Percentiles rank a stretch among this genome's conserved stretches.
These are phyloP conservation scores for Cotesia typhae DNA, from an alignment of 1,140 invertebrate genomes.

Conservation along the genomic window DNA sequence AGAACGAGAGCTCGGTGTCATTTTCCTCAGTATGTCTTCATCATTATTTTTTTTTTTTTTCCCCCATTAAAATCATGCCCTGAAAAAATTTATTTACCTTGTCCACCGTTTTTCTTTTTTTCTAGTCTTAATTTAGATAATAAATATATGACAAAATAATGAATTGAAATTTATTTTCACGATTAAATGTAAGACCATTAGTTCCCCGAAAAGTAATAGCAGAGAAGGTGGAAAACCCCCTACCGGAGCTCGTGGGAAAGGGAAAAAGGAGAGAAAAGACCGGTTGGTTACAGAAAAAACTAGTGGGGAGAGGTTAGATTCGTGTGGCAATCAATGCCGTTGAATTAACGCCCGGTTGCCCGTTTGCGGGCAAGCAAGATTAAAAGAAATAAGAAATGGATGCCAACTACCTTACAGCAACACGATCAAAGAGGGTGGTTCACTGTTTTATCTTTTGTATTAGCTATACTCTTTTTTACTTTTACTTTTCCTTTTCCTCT, in stretches of 20 bases:
- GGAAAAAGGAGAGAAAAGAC: conserved; percentile 10
- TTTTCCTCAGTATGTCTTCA: not conserved
- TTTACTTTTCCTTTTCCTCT: conserved; percentile 5
- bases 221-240: not conserved
- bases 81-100: not conserved
- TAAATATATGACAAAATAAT: too few species aligned
- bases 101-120: too few species aligned
- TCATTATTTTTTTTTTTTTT: conserved; percentile 3
- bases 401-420: conserved; percentile 52
- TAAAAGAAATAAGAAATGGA: conserved; percentile 66
- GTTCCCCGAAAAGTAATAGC: not conserved
- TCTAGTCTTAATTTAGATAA: too few species aligned
- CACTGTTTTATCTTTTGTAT: conserved; percentile 6
- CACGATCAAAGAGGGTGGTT: conserved; percentile 31
- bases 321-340: conserved; percentile 66
- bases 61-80: not conserved
- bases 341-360: conserved; percentile 66
- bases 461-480: not conserved
- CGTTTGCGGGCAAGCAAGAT: conserved; percentile 66
- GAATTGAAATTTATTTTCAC: not conserved
- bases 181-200: conserved; percentile 7
- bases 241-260: not conserved
- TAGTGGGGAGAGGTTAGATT: conserved; percentile 46
- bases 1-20: conserved; percentile 11
- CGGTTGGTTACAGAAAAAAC: conserved; percentile 35